Evolutionary conservation across 1,140 invertebrate species (phyloP).

Genomic region (Zaprionus capensis): DNA sequence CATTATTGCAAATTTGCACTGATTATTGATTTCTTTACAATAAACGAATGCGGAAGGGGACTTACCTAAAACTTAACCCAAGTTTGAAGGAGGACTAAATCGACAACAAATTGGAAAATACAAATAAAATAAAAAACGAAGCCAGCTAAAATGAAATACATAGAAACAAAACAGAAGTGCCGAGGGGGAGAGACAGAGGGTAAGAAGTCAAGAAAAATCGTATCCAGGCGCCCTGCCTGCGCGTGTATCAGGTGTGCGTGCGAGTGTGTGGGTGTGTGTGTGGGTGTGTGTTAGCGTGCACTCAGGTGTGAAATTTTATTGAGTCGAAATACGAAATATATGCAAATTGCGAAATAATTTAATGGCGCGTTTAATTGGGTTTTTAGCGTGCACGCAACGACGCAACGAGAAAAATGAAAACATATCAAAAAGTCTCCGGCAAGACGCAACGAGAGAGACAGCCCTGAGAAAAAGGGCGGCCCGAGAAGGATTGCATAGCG

Average conservation of each 20-base stretch:
- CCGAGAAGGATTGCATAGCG: conserved; percentile 64
- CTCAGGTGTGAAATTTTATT: conserved; percentile 82
- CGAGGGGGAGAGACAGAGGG: background rate
- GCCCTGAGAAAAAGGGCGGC: conserved; percentile 16
- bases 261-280: conserved; percentile 24
- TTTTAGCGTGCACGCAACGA: conserved; percentile 61
- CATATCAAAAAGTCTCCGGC: conserved; percentile 37
- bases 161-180: conserved; percentile 22
- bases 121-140: conserved; percentile 60
- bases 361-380: conserved; percentile 82
- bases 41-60: background rate
- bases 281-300: conserved; percentile 40
- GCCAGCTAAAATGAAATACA: conserved; percentile 39
- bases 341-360: conserved; percentile 82
- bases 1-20: background rate
- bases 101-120: conserved; percentile 63
- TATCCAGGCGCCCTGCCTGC: background rate
- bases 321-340: conserved; percentile 82
- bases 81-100: conserved; percentile 52
- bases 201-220: conserved; percentile 28
- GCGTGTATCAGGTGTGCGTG: conserved; percentile 16
- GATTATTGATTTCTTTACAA: background rate
- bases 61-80: conserved; percentile 6
- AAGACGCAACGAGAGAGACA: background rate
- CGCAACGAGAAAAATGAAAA: conserved; percentile 52